Base-by-base conservation (phyloP, 2,888 invertebrate species). In the Drosophila fulvimacula region DNA sequence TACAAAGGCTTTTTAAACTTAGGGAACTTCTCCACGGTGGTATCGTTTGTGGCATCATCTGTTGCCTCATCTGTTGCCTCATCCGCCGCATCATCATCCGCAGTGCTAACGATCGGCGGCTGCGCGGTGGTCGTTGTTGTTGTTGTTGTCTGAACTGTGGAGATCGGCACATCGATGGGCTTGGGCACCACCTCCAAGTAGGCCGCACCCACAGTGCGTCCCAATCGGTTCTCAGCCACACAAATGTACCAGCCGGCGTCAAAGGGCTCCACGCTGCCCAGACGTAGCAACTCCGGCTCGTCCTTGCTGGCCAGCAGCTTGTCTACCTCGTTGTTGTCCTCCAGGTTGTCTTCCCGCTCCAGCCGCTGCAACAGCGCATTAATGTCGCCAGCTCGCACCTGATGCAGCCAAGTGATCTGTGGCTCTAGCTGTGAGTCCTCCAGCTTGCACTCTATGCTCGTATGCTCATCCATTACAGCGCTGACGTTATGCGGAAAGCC, bases 161-260 rank as follows among this genome's bases (percentile, higher is more conserved):
- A 13, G 6, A 34, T 62, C 3, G 48, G 5, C 1, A 46, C 52
- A 41, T 13, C 61, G 17, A 13, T 19, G 36, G 11, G 10, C 9
- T 11, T 44, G 49, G 65, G 5, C 4, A 62, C 21, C 3, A 98
- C 97, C 59, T 94, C 94, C 17, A 98, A 93, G 91, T 96, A 98
- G 55, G 97, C 98, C 82, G 95, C 95, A 42, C 96, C 96, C 24
- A 95, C 94, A 0, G 96, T 95, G 64, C 94, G 95, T 0, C 99
- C 99, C 15, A 98, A 93, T 44, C 95, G 94, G 91, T 99, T 99
- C 21, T 96, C 95, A 0, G 97, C 98, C 0, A 98, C 94, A 91
- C 99, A 99, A 0, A 98, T 97, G 90, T 99, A 99, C 96, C 98
- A 98, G 3, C 98, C 99, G 90, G 97, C 97, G 88, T 98, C 96